Evolutionary conservation across 1,140 invertebrate species (phyloP).

Genomic region (Lucilia sericata): DNA sequence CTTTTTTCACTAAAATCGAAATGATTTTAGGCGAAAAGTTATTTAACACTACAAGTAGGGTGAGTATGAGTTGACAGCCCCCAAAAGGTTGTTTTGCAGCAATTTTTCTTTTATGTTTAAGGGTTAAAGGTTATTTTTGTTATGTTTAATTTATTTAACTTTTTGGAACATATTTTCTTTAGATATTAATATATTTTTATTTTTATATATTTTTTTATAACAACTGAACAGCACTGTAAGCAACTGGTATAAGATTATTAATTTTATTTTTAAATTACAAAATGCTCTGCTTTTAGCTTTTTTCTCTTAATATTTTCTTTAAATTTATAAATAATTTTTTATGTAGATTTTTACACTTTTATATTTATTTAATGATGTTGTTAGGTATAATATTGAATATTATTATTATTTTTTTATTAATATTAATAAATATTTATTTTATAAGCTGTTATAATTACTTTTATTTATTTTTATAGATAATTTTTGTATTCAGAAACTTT

Average conservation of each 20-base stretch:
- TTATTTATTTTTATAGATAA: neutral
- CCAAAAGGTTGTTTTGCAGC: neutral
- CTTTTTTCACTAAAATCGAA: no score
- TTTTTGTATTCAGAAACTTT: neutral
- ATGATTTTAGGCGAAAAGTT: no score
- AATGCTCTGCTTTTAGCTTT: conserved; percentile 39
- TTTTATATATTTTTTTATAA: neutral
- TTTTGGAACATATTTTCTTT: neutral
- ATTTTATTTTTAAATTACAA: neutral
- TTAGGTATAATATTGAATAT: conserved; percentile 29
- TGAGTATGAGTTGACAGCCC: no score
- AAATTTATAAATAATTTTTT: neutral
- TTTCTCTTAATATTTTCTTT: neutral
- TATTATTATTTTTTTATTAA: conserved; percentile 32
- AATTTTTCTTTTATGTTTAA: neutral
- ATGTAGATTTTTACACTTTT: neutral
- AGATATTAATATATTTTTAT: conserved; percentile 8
- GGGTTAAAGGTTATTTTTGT: no score
- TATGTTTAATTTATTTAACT: neutral
- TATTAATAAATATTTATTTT: neutral
- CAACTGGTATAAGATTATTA: neutral
- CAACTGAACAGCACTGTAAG: conserved; percentile 15
- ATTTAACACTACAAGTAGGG: no score
- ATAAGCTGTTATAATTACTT: neutral
- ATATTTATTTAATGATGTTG: conserved; percentile 18